These are phyloP conservation scores for Caenorhabditis angaria DNA, from an alignment of 2,888 invertebrate genomes.

Conservation along the genomic window DNA sequence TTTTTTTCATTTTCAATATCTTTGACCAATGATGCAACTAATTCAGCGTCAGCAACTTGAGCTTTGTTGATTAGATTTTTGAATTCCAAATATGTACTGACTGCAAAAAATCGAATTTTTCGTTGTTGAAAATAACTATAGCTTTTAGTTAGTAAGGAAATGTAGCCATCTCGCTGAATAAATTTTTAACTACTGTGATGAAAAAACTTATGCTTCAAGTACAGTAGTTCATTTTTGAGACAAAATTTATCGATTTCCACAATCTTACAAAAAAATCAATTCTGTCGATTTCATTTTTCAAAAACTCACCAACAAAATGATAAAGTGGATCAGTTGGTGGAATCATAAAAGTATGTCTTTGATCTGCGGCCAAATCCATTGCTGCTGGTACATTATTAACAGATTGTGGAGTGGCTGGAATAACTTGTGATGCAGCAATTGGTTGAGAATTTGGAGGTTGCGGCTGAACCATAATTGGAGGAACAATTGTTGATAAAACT, in stretches of 20 bases:
- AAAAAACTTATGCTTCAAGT: no score
- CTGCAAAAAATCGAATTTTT: no score
- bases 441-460: constrained; percentile 13
- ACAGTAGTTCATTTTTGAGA: no score
- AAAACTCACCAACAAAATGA: constrained; percentile 15
- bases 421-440: constrained; percentile 10
- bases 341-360: constrained; percentile 42
- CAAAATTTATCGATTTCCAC: no score
- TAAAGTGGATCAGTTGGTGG: constrained; percentile 43
- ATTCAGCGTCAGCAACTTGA: constrained; percentile 10
- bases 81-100: constrained; percentile 28
- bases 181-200: no score
- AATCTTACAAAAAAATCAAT: neutral
- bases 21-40: constrained; percentile 8
- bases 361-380: constrained; percentile 10
- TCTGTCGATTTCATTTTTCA: neutral
- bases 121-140: no score
- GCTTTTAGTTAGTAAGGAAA: no score
- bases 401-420: constrained; percentile 9
- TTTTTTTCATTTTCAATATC: constrained; percentile 4
- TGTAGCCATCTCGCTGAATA: no score
- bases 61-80: constrained; percentile 13
- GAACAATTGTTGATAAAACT: neutral
- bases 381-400: constrained; percentile 2
- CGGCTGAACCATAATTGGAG: constrained; percentile 3